phyloP scores from a whole-genome alignment of 2,888 invertebrate species.

The Chloroclystis v-ata region DNA sequence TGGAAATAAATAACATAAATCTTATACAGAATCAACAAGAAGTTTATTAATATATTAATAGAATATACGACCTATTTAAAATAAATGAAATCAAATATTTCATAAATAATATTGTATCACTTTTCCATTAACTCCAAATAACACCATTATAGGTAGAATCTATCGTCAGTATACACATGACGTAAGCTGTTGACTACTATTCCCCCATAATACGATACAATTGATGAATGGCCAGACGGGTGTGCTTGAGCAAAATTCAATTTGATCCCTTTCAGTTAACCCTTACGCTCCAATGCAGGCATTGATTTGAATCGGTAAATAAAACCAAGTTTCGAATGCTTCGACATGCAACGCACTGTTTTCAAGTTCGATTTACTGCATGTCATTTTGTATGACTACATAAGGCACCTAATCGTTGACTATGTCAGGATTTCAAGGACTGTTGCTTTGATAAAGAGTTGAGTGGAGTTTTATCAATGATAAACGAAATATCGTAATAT shows the following conservation, averaged over 20 bases:
- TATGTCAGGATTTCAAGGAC: slow-evolving; percentile 1
- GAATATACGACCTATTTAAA: no score
- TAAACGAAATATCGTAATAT: neutral
- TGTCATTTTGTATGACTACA: slow-evolving; percentile 1
- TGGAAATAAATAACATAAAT: no score
- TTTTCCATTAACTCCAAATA: slow-evolving; percentile 12
- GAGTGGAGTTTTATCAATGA: neutral
- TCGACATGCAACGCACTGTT: neutral
- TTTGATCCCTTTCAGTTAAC: slow-evolving; percentile 69
- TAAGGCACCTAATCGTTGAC: neutral
- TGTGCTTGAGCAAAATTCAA: slow-evolving; percentile 68
- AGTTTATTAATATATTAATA: no score
- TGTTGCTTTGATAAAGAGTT: neutral
- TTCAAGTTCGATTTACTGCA: neutral
- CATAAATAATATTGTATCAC: no score
- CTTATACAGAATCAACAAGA: no score
- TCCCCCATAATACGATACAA: slow-evolving; percentile 64
- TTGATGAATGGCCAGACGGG: slow-evolving; percentile 68
- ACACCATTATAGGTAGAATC: slow-evolving; percentile 3
- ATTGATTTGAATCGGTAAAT: slow-evolving; percentile 71
- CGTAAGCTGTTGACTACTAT: slow-evolving; percentile 64
- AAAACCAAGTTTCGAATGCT: slow-evolving; percentile 35
- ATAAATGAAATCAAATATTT: no score
- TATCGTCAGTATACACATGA: slow-evolving; percentile 51
- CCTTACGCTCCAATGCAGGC: slow-evolving; percentile 57